These are phyloP conservation scores for Andricus curvator DNA, from an alignment of 2,888 invertebrate species.

Conservation along the genomic window DNA sequence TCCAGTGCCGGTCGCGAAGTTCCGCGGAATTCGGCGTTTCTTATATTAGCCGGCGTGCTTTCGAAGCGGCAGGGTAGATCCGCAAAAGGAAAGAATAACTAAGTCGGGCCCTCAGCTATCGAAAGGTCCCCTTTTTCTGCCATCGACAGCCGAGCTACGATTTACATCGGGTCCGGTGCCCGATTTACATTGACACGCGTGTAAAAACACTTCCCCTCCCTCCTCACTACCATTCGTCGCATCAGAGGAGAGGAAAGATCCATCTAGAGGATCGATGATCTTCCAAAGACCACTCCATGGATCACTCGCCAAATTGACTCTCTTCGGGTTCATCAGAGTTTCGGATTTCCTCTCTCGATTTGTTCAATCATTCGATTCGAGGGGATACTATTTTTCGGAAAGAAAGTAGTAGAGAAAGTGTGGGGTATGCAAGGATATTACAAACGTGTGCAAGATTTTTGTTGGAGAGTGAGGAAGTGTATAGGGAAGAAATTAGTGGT, in stretches of 20 bases:
- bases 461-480: background rate
- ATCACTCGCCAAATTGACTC: conserved; percentile 13
- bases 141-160: conserved; percentile 46
- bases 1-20: conserved; percentile 55
- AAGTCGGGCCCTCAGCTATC: conserved; percentile 43
- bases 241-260: background rate
- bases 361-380: conserved; percentile 50
- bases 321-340: conserved; percentile 58
- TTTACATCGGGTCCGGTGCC: conserved; percentile 54
- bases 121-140: conserved; percentile 51
- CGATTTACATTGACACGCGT: conserved; percentile 59
- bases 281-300: conserved; percentile 11
- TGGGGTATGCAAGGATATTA: background rate
- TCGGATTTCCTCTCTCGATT: conserved; percentile 61
- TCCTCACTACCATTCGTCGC: conserved; percentile 53
- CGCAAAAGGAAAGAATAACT: conserved; percentile 57
- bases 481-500: background rate
- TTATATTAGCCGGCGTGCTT: conserved; percentile 53
- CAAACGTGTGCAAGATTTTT: background rate
- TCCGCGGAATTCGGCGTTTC: conserved; percentile 59
- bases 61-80: conserved; percentile 48
- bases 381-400: background rate
- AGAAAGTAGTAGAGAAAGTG: background rate
- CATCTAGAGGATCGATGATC: conserved; percentile 34
- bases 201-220: conserved; percentile 54